Conservation (phyloP, 2,113 vertebrate genomes). For the Forbesichthys agassizii region DNA sequence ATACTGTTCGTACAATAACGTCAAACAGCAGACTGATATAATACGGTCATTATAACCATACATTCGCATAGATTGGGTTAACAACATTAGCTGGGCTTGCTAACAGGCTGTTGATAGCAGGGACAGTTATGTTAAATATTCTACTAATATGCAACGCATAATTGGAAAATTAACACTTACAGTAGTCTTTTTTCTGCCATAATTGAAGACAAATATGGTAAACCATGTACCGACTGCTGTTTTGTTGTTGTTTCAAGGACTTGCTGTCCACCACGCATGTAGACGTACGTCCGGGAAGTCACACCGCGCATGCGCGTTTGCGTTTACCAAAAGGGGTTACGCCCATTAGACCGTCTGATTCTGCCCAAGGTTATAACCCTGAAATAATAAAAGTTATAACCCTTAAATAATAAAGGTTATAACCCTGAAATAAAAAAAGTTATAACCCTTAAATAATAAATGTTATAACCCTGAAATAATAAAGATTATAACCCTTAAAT, state of each 20-base stretch:
- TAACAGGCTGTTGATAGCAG: not conserved
- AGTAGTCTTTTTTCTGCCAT: slow-evolving; percentile 66
- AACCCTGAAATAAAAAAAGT: too few species aligned
- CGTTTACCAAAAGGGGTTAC: not conserved
- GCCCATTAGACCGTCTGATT: slow-evolving; percentile 2
- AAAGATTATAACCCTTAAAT: not conserved
- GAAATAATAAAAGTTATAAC: not conserved
- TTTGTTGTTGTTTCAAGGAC: slow-evolving; percentile 58
- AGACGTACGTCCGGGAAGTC: slow-evolving; percentile 45
- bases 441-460: too few species aligned
- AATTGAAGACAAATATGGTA: not conserved
- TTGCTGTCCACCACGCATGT: slow-evolving; percentile 61
- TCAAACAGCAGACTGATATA: too few species aligned
- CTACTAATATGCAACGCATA: not conserved
- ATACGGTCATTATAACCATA: too few species aligned
- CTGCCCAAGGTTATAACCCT: not conserved
- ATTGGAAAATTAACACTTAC: slow-evolving; percentile 51
- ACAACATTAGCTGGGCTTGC: slow-evolving; percentile 17
- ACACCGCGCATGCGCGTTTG: slow-evolving; percentile 33
- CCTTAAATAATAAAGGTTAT: too few species aligned
- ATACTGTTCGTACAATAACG: too few species aligned
- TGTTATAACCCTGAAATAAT: too few species aligned
- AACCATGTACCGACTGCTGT: slow-evolving; percentile 3
- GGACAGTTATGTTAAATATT: accelerated
- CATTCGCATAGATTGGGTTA: not conserved